phyloP scores from a whole-genome alignment of 2,888 invertebrate species.

The Pristionchus fissidentatus region DNA sequence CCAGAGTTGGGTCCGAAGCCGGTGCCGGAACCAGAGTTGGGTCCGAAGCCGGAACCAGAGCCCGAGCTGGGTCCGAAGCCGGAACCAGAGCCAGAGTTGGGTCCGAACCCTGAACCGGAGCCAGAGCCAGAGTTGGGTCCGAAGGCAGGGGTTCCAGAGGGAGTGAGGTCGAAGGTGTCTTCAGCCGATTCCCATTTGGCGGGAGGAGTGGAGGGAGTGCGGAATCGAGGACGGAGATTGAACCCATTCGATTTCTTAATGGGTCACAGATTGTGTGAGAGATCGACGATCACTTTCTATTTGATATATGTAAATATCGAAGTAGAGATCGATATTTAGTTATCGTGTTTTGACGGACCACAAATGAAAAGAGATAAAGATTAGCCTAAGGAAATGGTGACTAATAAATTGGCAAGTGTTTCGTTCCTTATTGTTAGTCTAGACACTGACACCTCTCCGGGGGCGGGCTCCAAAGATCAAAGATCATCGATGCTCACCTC shows the following conservation, averaged over 20 bases:
- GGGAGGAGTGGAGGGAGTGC: slow-evolving; percentile 1
- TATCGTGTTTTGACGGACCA: no score
- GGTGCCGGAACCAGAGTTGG: not conserved
- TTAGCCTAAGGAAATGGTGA: no score
- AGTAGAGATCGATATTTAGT: no score
- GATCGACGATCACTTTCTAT: no score
- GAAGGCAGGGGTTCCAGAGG: not conserved
- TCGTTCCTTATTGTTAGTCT: no score
- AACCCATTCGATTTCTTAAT: no score
- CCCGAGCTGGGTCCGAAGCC: not conserved
- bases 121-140: not conserved
- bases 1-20: no score
- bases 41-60: slow-evolving; percentile 13
- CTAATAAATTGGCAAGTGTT: no score
- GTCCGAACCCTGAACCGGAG: not conserved
- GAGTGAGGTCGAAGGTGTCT: not conserved
- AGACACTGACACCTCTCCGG: no score
- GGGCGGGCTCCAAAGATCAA: slow-evolving; percentile 30
- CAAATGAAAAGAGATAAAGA: no score
- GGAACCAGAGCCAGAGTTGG: not conserved
- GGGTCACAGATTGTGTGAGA: no score
- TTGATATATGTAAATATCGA: no score
- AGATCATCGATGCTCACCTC: not conserved
- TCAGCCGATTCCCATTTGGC: slow-evolving; percentile 21
- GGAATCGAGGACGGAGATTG: slow-evolving; percentile 43